Evolutionary conservation across 1,140 invertebrate species (phyloP).

Genomic region (Rhopalosiphum padi): DNA sequence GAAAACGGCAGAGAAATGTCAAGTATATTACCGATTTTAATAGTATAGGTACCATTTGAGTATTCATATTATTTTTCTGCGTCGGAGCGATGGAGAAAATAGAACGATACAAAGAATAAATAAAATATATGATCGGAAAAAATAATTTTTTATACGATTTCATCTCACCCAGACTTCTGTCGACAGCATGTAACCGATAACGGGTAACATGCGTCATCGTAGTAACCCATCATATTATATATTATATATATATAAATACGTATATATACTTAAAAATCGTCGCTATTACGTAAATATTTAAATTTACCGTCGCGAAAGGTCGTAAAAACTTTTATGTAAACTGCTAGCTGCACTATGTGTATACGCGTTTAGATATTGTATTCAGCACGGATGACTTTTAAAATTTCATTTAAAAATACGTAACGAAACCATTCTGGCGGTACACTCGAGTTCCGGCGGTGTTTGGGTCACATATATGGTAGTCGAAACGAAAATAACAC

Average conservation of each 20-base stretch:
- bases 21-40: not conserved
- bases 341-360: not conserved
- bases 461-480: not conserved
- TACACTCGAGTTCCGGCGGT: not conserved
- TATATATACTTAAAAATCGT: not conserved
- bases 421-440: not conserved
- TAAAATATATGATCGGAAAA: not conserved
- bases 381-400: slow-evolving; percentile 25
- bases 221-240: not conserved
- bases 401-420: slow-evolving; percentile 26
- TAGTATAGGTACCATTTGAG: not conserved
- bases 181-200: not conserved
- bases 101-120: not conserved
- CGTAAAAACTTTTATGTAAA: slow-evolving; percentile 18
- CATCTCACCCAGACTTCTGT: not conserved
- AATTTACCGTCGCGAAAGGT: slow-evolving; percentile 20
- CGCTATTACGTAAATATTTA: slow-evolving; percentile 8
- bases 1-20: not conserved
- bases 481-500: not conserved
- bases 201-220: not conserved
- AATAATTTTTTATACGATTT: not conserved
- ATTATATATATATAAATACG: not conserved
- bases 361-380: not conserved
- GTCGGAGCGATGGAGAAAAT: not conserved
- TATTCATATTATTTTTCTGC: not conserved